Percentiles rank a stretch among this genome's conserved stretches.
phyloP scores from a whole-genome alignment of 2,888 invertebrate species.

The Blastobasis adustella region DNA sequence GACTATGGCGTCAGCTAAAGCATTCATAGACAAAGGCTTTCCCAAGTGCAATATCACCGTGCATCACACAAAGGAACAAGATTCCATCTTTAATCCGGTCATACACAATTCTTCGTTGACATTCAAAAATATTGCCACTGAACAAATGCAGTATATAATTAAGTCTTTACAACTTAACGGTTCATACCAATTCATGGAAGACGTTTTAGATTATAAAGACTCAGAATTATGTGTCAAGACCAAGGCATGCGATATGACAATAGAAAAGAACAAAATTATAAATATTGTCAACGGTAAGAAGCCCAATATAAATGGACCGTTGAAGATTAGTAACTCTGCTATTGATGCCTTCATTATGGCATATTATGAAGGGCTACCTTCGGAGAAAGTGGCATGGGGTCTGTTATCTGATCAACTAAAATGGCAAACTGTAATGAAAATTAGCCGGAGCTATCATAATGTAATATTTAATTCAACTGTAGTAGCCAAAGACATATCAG shows the following conservation, averaged over 20 bases:
- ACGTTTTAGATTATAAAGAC: slow-evolving; percentile 47
- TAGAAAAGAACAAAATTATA: slow-evolving; percentile 33
- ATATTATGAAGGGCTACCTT: slow-evolving; percentile 50
- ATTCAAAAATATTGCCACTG: slow-evolving; percentile 33
- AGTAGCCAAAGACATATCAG: slow-evolving; percentile 49
- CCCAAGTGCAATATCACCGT: slow-evolving; percentile 46
- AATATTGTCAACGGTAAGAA: slow-evolving; percentile 32
- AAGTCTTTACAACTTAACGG: slow-evolving; percentile 33
- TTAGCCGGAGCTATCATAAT: slow-evolving; percentile 47
- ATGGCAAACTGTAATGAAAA: slow-evolving; percentile 38
- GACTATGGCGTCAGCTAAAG: slow-evolving; percentile 45
- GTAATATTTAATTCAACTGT: slow-evolving; percentile 48
- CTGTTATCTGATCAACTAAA: slow-evolving; percentile 21
- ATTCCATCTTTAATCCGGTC: slow-evolving; percentile 48
- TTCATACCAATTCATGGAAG: slow-evolving; percentile 35
- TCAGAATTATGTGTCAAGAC: slow-evolving; percentile 39
- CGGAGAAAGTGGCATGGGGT: slow-evolving; percentile 54
- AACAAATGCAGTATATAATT: slow-evolving; percentile 38
- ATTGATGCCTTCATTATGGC: slow-evolving; percentile 60
- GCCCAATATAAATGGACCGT: slow-evolving; percentile 45
- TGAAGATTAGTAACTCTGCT: slow-evolving; percentile 52
- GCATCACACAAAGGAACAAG: slow-evolving; percentile 31
- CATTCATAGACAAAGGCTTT: slow-evolving; percentile 47
- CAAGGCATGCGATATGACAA: slow-evolving; percentile 40
- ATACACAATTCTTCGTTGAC: slow-evolving; percentile 42